Evolutionary conservation across 2,797 vertebrate genomes (phyloP).

Genomic region (Lepus townsendii): DNA sequence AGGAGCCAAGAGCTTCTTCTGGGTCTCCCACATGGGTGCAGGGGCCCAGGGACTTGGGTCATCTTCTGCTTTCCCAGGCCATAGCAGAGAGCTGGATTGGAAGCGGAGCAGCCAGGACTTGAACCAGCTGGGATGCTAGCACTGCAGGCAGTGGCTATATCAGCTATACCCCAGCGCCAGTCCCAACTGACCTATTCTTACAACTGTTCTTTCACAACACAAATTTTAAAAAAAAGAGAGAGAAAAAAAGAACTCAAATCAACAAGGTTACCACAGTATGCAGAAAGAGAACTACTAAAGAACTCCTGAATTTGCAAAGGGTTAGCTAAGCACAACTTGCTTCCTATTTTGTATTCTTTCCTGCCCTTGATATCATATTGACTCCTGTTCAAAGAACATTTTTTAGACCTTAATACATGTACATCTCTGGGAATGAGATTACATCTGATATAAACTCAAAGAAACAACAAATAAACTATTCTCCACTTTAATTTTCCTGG

Average conservation of each 20-base stretch:
- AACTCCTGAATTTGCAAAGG: constrained; percentile 1
- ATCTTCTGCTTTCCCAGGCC: too few species aligned
- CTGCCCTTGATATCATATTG: neutral
- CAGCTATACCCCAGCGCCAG: too few species aligned
- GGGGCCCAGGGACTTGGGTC: too few species aligned
- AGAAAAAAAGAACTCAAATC: neutral
- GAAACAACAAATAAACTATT: neutral
- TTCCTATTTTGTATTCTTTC: neutral
- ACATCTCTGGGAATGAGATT: constrained; percentile 41
- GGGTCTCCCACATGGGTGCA: too few species aligned
- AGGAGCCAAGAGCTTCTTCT: too few species aligned
- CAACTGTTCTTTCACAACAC: constrained; percentile 14
- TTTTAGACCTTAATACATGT: neutral
- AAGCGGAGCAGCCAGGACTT: too few species aligned
- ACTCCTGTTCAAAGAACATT: neutral
- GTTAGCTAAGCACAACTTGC: constrained; percentile 4
- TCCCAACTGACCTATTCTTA: neutral
- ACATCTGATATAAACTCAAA: constrained; percentile 22
- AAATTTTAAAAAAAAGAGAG: neutral
- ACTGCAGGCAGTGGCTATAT: too few species aligned
- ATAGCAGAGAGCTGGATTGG: too few species aligned
- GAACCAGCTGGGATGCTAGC: too few species aligned
- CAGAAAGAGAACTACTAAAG: neutral
- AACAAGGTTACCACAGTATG: neutral
- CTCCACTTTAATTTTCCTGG: constrained; percentile 50